Evolutionary conservation across 2,113 vertebrate species (phyloP).

Genomic region (Chrysochloris asiatica): DNA sequence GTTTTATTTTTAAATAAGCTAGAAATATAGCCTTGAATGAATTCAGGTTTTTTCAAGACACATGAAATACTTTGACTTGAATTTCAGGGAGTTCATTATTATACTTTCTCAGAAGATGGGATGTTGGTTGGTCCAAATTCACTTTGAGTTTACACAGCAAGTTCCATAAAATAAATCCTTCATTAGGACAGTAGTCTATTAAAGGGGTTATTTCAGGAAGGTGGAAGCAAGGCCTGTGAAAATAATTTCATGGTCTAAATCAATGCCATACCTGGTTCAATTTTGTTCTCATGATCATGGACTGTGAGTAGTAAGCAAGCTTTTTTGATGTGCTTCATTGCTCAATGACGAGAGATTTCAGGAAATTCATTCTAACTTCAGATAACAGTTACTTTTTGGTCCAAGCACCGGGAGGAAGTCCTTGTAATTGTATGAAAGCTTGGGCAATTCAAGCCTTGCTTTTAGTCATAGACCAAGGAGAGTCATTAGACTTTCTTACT

Average conservation of each 20-base stretch:
- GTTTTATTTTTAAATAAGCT: neutral
- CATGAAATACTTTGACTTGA: conserved; percentile 45
- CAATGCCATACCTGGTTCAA: neutral
- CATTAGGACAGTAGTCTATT: conserved; percentile 28
- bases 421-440: conserved; percentile 56
- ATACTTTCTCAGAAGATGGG: neutral
- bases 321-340: conserved; percentile 55
- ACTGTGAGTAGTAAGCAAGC: neutral
- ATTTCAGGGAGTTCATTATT: neutral
- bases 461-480: conserved; percentile 35
- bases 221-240: conserved; percentile 55
- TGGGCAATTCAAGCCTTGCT: neutral
- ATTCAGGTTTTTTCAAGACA: neutral
- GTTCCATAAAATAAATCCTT: conserved; percentile 52
- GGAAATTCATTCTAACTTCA: conserved; percentile 63
- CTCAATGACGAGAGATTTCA: conserved; percentile 55
- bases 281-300: conserved; percentile 33
- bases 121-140: conserved; percentile 31
- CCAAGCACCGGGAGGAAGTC: neutral
- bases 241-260: conserved; percentile 58
- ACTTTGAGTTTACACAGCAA: neutral
- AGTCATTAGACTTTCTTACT: conserved; percentile 74
- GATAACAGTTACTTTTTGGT: conserved; percentile 71
- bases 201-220: conserved; percentile 51
- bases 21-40: neutral